Base-by-base conservation (phyloP, 1,140 invertebrate genomes). In the Drosophila orena region DNA sequence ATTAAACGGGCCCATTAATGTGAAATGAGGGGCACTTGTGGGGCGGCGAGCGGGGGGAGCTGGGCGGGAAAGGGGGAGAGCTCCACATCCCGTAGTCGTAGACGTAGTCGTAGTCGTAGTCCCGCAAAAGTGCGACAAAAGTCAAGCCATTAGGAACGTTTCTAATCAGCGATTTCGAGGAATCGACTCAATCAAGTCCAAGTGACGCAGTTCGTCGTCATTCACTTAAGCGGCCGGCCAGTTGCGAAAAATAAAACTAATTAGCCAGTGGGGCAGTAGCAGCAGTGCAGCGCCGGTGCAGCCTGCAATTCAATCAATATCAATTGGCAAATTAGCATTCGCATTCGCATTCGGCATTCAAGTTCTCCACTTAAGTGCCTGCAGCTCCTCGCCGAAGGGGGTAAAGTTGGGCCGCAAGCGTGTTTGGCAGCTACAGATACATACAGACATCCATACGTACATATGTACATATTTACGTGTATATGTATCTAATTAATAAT, bases 311-410 rank as follows among this genome's bases (percentile, higher is more conserved):
- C 72, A 89, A 89, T 89, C 84, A 89, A 90, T 89, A 89, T 89
- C 84, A 89, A 89, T 89, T 88, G 77, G 76, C 61, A 77, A 89
- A 90, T 89, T 89, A 89, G 85, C 84, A 90, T 89, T 89, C 89
- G 85, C 84, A 89, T 88, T 89, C n/a, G n/a, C n/a, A n/a, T 88
- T 56, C n/a, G n/a, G 56, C 68, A 74, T 55, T 69, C 62, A 49
- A 44, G 52, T 58, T 58, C 24, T 70, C 58, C 37, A 76, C 81
- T 86, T 88, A 78, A 78, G 76, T 80, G 77, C 65, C 52, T 86
- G 83, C 70, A 78, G 76, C 77, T 71, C 71, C 52, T 50, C 65
- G 43, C 73, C 40, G 34, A 54, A 17, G 47, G 20, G 20, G 34
- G 44, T 27, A 61, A 49, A 46, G 47, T 53, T 46, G 68, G 47